Evolutionary conservation across 2,888 invertebrate genomes (phyloP).

Genomic region (Drosophila neotestacea): DNA sequence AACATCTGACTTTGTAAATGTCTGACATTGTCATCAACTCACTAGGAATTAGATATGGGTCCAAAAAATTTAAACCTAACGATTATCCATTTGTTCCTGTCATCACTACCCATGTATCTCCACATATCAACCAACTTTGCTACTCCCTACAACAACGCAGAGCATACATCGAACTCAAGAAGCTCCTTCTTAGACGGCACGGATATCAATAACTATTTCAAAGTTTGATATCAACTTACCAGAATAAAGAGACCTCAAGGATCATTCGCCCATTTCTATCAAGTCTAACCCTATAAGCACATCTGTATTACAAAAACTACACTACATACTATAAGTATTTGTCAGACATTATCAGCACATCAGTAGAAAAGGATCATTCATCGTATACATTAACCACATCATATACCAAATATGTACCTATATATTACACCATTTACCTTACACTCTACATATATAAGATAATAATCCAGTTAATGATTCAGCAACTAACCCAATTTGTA

Average conservation of each 20-base stretch:
- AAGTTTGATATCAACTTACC: too few species aligned
- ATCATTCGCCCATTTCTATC: neutral
- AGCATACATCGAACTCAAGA: too few species aligned
- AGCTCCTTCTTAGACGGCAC: too few species aligned
- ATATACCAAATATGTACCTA: neutral
- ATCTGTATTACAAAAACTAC: too few species aligned
- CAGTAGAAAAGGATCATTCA: too few species aligned
- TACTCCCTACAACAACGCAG: too few species aligned
- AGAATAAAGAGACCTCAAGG: neutral
- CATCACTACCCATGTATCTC: neutral
- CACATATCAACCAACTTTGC: too few species aligned
- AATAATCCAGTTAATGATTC: constrained; percentile 4
- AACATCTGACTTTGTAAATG: constrained; percentile 33
- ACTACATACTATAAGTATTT: too few species aligned
- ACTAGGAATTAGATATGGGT: neutral
- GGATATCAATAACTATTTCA: too few species aligned
- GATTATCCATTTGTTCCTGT: neutral
- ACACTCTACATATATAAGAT: neutral
- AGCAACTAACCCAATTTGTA: constrained; percentile 44
- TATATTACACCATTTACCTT: neutral
- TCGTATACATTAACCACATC: too few species aligned
- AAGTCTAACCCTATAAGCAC: too few species aligned
- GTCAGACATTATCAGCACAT: too few species aligned
- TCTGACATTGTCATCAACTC: constrained; percentile 1
- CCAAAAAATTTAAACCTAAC: neutral